phyloP scores from a whole-genome alignment of 1,140 invertebrate genomes.

The Bombus fervidus region DNA sequence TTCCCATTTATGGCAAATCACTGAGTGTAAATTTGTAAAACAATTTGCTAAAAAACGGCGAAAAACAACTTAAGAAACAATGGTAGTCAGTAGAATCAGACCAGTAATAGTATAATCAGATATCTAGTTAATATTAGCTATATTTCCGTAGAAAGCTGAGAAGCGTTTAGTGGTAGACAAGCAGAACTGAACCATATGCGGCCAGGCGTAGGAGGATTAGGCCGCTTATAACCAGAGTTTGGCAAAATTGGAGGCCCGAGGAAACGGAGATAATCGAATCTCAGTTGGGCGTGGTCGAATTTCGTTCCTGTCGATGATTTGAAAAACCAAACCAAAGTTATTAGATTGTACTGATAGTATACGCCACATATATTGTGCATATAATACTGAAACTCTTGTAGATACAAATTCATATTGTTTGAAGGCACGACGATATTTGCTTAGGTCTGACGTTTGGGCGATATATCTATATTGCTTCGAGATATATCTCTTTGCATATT shows the following conservation, averaged over 20 bases:
- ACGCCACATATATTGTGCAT: background rate
- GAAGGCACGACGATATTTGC: background rate
- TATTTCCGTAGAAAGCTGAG: background rate
- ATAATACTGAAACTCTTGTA: background rate
- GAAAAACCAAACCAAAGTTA: background rate
- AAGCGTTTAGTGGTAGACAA: background rate
- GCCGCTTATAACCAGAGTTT: conserved; percentile 8
- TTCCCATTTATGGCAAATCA: too few relatives aligned
- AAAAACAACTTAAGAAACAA: background rate
- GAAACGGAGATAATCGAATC: background rate
- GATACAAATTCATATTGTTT: background rate
- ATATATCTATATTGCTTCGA: background rate
- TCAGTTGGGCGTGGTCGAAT: background rate
- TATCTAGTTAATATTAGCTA: background rate
- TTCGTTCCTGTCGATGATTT: background rate
- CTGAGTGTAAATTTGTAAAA: background rate
- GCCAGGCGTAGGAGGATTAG: background rate
- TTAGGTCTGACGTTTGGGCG: conserved; percentile 19
- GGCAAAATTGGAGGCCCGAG: background rate
- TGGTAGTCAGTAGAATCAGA: background rate
- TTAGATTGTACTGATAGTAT: background rate
- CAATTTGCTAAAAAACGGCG: background rate
- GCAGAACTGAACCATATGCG: conserved; percentile 15
- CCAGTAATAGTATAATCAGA: background rate
- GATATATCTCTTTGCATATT: background rate